Evolutionary conservation across 2,797 vertebrate species (phyloP).

Genomic region (Eutrigla gurnardus): DNA sequence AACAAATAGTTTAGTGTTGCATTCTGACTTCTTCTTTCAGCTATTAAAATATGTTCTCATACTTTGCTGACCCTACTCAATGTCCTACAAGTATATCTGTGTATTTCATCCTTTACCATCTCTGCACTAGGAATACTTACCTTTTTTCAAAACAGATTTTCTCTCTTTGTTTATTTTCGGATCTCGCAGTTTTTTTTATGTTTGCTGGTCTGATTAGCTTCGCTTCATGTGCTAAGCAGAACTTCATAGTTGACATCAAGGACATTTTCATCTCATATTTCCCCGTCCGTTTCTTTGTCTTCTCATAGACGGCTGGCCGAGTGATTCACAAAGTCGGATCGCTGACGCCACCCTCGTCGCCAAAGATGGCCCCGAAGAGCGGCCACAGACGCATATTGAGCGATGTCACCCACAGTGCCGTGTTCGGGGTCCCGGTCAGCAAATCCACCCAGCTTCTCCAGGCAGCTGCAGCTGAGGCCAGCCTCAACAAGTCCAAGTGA

Average conservation of each 20-base stretch:
- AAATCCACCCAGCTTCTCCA: constrained; percentile 97
- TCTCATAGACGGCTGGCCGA: constrained; percentile 51
- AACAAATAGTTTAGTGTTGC: constrained; percentile 23
- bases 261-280: constrained; percentile 9
- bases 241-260: background rate
- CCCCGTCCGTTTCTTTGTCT: background rate
- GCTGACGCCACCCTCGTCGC: constrained; percentile 95
- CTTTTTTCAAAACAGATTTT: constrained; percentile 10
- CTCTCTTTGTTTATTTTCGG: background rate
- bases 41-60: background rate
- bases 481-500: constrained; percentile 99
- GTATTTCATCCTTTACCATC: constrained; percentile 10
- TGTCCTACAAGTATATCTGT: background rate
- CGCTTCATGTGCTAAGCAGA: background rate
- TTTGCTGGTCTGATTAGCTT: constrained; percentile 15
- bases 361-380: constrained; percentile 92
- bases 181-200: constrained; percentile 1
- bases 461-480: constrained; percentile 95
- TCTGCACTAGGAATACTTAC: constrained; percentile 17
- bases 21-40: constrained; percentile 5
- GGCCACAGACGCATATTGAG: constrained; percentile 97
- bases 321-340: constrained; percentile 89
- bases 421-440: constrained; percentile 97
- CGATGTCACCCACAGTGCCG: constrained; percentile 96
- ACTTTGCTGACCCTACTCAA: background rate